Conservation (phyloP, 2,113 vertebrate species). For the Stomatorhinus ivindoensis region DNA sequence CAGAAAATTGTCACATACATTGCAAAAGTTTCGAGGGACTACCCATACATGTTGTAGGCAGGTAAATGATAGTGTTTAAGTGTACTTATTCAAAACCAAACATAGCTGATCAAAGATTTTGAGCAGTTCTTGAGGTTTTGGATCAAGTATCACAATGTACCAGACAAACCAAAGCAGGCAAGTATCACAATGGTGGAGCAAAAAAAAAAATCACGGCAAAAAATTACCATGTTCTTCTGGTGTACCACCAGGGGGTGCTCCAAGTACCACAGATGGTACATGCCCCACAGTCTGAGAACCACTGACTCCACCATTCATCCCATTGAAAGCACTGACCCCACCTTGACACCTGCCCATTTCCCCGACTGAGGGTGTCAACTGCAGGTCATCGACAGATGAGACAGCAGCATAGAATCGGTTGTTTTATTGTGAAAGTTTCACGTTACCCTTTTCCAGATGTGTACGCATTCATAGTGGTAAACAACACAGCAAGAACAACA, state of each 20-base stretch:
- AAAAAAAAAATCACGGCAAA: not conserved
- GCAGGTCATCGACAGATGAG: not conserved
- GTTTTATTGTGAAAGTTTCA: slow-evolving; percentile 64
- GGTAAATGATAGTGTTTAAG: not conserved
- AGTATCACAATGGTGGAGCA: not conserved
- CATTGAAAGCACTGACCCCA: not conserved
- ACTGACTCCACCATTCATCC: not conserved
- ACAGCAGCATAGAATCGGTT: slow-evolving; percentile 36
- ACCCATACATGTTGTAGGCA: not conserved
- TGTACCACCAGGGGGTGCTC: not conserved
- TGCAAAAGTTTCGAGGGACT: not conserved
- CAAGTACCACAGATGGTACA: not conserved
- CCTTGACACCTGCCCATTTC: not conserved
- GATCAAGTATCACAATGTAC: not conserved
- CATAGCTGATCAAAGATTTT: not conserved
- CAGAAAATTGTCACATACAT: not conserved
- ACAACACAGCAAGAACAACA: slow-evolving; percentile 44
- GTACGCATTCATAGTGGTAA: slow-evolving; percentile 43
- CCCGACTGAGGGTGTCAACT: not conserved
- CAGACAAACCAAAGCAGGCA: not conserved
- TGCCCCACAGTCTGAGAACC: not conserved
- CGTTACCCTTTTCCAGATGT: slow-evolving; percentile 48
- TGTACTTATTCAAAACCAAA: not conserved
- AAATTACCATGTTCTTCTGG: not conserved
- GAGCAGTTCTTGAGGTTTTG: not conserved